These are phyloP conservation scores for Oegoconia quadripuncta DNA, from an alignment of 2,888 invertebrate species.

Conservation along the genomic window DNA sequence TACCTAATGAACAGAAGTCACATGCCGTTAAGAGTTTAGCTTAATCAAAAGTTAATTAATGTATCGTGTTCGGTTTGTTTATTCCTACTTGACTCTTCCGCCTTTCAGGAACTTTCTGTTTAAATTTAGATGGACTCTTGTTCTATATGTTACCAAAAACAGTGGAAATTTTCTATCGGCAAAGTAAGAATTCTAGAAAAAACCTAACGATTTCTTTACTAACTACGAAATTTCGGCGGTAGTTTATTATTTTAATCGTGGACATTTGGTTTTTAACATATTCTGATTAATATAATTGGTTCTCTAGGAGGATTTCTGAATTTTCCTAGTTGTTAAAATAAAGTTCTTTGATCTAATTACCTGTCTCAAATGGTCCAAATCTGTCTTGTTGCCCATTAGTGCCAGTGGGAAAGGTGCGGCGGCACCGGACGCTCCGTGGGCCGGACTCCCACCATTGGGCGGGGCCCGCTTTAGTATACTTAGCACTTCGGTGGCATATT, in stretches of 20 bases:
- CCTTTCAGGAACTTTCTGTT: neutral
- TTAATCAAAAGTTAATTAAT: neutral
- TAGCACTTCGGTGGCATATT: conserved; percentile 82
- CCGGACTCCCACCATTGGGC: conserved; percentile 73
- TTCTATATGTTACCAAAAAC: too few relatives aligned
- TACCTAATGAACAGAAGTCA: neutral
- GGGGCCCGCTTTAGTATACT: conserved; percentile 79
- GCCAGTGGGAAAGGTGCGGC: conserved; percentile 79
- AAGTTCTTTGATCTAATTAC: conserved; percentile 71
- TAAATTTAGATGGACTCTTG: too few relatives aligned
- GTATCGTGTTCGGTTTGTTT: too few relatives aligned
- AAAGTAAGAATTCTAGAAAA: too few relatives aligned
- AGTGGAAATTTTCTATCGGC: too few relatives aligned
- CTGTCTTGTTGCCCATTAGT: conserved; percentile 88
- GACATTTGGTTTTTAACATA: too few relatives aligned
- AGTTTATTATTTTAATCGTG: too few relatives aligned
- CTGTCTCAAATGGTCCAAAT: conserved; percentile 87
- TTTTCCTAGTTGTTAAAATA: too few relatives aligned
- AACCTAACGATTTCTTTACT: too few relatives aligned
- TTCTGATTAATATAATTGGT: too few relatives aligned
- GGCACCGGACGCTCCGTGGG: conserved; percentile 78
- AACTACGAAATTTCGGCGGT: too few relatives aligned
- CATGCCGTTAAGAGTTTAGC: neutral
- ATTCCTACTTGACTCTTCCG: neutral
- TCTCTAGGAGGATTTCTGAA: too few relatives aligned